Evolutionary conservation across 2,797 vertebrate genomes (phyloP).

Genomic region (Gila robusta): DNA sequence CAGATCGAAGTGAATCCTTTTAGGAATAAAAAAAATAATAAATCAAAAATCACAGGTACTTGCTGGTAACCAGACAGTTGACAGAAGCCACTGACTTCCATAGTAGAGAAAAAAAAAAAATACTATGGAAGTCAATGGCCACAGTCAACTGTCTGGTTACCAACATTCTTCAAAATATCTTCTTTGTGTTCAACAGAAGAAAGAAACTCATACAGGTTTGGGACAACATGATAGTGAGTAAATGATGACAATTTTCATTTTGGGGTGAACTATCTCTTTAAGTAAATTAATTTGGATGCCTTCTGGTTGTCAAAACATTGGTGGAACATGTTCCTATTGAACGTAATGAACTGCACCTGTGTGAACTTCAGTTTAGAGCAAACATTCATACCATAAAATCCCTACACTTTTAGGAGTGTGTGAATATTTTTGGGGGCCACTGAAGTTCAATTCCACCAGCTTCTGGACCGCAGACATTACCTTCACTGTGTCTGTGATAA

Average conservation of each 20-base stretch:
- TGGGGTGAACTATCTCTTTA: too few species aligned
- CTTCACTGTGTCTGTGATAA: slow-evolving; percentile 32
- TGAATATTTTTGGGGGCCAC: not conserved
- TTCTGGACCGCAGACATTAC: not conserved
- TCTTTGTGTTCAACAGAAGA: too few species aligned
- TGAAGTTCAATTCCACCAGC: not conserved
- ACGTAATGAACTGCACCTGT: not conserved
- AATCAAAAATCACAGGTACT: not conserved
- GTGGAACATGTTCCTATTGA: not conserved
- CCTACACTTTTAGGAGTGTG: not conserved
- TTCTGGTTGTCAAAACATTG: not conserved
- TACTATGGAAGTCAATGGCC: not conserved
- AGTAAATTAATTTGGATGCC: not conserved
- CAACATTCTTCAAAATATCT: not conserved
- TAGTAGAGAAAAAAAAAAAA: not conserved
- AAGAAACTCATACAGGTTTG: not conserved
- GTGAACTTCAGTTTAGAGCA: not conserved
- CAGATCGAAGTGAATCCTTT: slow-evolving; percentile 20
- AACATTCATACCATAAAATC: not conserved
- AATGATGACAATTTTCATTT: not conserved
- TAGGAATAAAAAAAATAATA: not conserved
- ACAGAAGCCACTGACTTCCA: not conserved
- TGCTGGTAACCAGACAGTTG: not conserved
- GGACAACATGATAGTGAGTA: not conserved
- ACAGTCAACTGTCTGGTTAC: not conserved